Evolutionary conservation across 2,888 invertebrate genomes (phyloP).

Genomic region (Philonicus albiceps): DNA sequence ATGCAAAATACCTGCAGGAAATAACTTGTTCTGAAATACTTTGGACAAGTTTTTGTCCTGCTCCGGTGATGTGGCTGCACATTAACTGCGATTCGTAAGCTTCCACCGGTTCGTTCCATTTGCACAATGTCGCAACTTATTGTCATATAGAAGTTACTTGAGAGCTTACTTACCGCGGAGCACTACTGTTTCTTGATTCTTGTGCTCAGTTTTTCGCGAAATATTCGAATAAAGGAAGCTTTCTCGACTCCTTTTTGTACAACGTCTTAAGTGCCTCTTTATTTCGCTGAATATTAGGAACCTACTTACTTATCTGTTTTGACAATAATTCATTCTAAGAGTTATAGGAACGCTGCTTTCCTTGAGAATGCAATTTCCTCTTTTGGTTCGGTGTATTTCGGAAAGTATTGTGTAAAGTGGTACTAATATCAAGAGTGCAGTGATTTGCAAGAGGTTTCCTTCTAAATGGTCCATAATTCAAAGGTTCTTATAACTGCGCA

Average conservation of each 20-base stretch:
- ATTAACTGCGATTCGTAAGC: not conserved
- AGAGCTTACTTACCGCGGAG: not conserved
- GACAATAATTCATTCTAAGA: not conserved
- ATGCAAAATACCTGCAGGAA: not conserved
- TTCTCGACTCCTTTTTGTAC: not conserved
- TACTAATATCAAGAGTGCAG: not conserved
- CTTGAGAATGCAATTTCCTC: not conserved
- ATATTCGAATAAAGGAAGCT: not conserved
- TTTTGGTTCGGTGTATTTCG: not conserved
- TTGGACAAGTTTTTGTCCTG: conserved; percentile 5
- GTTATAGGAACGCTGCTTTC: not conserved
- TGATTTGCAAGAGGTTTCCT: not conserved
- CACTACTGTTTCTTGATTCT: not conserved
- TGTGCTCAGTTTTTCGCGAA: not conserved
- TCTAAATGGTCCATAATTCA: not conserved
- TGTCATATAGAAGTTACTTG: not conserved
- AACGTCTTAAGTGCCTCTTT: not conserved
- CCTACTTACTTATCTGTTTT: not conserved
- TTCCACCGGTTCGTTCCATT: not conserved
- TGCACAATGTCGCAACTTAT: not conserved
- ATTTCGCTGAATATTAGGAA: not conserved
- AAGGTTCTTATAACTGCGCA: not conserved
- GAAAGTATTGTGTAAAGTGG: not conserved
- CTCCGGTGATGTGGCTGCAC: not conserved
- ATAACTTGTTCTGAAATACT: not conserved